A percentile compares a stretch with the other conserved stretches of the same genome.
Conservation (phyloP, 2,888 invertebrate genomes). For the Polyploca ridens region DNA sequence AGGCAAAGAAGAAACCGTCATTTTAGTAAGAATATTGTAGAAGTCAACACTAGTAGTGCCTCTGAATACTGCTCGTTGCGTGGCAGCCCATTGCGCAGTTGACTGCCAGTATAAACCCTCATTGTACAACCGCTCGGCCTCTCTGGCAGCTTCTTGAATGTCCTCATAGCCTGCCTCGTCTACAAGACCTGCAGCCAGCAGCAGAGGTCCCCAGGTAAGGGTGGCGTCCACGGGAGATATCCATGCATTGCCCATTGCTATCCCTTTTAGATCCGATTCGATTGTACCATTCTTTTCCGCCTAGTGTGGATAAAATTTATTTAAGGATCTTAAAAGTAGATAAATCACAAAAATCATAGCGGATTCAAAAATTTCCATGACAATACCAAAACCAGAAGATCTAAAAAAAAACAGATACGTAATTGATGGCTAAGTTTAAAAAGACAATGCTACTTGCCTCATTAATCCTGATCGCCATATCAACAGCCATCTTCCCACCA, state of each 20-base stretch:
- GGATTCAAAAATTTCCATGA: too few species aligned
- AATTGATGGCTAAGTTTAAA: neutral
- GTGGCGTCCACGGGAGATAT: conserved; percentile 94
- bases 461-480: conserved; percentile 87
- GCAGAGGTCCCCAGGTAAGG: conserved; percentile 91
- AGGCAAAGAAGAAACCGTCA: conserved; percentile 33
- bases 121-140: conserved; percentile 84
- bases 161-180: conserved; percentile 86
- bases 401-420: neutral
- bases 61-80: conserved; percentile 86
- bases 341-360: too few species aligned
- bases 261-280: conserved; percentile 89
- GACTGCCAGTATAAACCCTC: conserved; percentile 84
- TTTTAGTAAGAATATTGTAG: conserved; percentile 90
- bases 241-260: conserved; percentile 95
- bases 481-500: conserved; percentile 96
- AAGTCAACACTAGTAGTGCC: conserved; percentile 90
- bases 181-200: conserved; percentile 89
- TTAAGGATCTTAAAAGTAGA: neutral
- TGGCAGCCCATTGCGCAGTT: conserved; percentile 86
- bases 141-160: conserved; percentile 84
- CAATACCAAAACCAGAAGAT: neutral
- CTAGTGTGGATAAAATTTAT: conserved; percentile 52
- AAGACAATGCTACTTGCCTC: conserved; percentile 66
- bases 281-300: conserved; percentile 86